Evolutionary conservation across 2,888 invertebrate genomes (phyloP).

Genomic region (Fragum whitleyi): DNA sequence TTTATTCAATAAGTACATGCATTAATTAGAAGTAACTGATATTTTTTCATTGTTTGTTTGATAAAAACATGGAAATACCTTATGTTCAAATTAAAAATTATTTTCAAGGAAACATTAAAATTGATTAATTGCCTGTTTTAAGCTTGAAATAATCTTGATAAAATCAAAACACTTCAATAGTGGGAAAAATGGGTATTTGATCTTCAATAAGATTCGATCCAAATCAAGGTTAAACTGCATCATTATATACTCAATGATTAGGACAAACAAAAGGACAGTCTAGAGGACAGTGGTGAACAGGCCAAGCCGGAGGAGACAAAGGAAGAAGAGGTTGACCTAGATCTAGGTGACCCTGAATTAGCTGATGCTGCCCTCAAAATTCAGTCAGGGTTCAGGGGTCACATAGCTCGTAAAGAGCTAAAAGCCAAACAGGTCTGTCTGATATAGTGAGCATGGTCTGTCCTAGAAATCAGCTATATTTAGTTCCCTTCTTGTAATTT

Average conservation of each 20-base stretch:
- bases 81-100: too few relatives aligned
- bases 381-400: slow-evolving; percentile 82
- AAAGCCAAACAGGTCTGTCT: slow-evolving; percentile 61
- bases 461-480: slow-evolving; percentile 2
- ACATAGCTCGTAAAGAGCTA: slow-evolving; percentile 74
- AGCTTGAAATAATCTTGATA: too few relatives aligned
- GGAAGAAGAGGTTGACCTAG: slow-evolving; percentile 78
- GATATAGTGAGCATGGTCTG: slow-evolving; percentile 3
- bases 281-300: neutral
- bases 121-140: too few relatives aligned
- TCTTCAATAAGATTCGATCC: too few relatives aligned
- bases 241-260: neutral
- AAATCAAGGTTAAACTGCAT: too few relatives aligned
- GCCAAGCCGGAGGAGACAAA: neutral
- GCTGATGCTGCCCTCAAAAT: slow-evolving; percentile 82
- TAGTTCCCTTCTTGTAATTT: neutral
- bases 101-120: too few relatives aligned
- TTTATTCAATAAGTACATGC: too few relatives aligned
- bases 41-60: too few relatives aligned
- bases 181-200: too few relatives aligned
- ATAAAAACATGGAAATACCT: too few relatives aligned
- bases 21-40: too few relatives aligned
- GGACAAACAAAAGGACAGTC: neutral
- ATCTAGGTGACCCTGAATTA: slow-evolving; percentile 82
- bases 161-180: too few relatives aligned